phyloP scores from a whole-genome alignment of 2,113 vertebrate genomes.

The Hylia prasina region DNA sequence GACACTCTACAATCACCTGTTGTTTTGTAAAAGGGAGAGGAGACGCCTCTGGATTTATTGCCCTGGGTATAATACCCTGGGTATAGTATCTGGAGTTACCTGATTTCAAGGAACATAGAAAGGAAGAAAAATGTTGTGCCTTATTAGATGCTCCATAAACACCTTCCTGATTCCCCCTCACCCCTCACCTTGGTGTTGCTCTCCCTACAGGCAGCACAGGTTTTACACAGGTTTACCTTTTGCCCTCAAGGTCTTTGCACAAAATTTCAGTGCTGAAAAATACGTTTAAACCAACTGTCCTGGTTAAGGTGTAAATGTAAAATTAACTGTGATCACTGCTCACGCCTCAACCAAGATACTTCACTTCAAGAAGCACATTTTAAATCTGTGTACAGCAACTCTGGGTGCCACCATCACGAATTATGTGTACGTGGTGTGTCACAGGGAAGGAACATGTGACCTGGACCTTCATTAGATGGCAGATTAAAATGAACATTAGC shows the following conservation, averaged over 20 bases:
- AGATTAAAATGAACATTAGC: neutral
- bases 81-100: neutral
- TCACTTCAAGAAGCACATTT: neutral
- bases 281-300: neutral
- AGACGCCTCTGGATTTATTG: neutral
- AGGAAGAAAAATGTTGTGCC: neutral
- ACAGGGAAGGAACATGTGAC: neutral
- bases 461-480: neutral
- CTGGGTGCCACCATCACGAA: neutral
- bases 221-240: neutral
- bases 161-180: neutral
- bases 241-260: neutral
- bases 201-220: neutral
- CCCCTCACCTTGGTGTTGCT: neutral
- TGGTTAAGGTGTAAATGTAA: neutral
- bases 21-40: neutral
- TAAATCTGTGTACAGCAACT: neutral
- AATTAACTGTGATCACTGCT: neutral
- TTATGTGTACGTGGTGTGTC: neutral
- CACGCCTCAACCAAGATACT: neutral
- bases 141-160: neutral
- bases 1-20: neutral
- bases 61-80: neutral
- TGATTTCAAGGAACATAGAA: neutral
- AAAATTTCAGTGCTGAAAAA: neutral